Conservation (phyloP, 2,888 invertebrate species). For the Brachypalpus laphriformis region DNA sequence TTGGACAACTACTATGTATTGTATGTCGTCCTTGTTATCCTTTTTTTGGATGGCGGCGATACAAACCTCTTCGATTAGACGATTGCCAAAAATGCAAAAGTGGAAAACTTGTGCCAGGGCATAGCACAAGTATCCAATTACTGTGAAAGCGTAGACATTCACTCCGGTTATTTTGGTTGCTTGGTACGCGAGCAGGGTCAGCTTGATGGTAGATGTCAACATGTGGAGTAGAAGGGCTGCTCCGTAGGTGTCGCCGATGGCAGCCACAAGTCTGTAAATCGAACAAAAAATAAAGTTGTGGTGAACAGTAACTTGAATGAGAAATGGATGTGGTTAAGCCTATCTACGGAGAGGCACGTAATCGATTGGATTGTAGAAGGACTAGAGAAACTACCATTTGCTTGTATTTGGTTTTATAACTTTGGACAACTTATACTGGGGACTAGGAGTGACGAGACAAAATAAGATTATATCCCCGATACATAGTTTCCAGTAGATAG, state of each 20-base stretch:
- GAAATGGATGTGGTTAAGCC: no score
- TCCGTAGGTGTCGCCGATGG: conserved; percentile 92
- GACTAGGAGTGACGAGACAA: conserved; percentile 2
- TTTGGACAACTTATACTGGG: no score
- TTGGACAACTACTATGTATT: no score
- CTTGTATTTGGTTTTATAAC: no score
- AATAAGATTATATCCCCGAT: no score
- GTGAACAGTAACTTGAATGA: no score
- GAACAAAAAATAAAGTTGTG: neutral
- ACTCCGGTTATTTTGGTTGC: conserved; percentile 92
- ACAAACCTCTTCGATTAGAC: conserved; percentile 92
- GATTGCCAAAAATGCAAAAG: conserved; percentile 93
- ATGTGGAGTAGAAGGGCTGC: conserved; percentile 92
- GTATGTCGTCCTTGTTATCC: neutral
- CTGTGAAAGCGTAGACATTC: conserved; percentile 90
- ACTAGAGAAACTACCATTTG: no score
- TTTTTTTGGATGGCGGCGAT: neutral
- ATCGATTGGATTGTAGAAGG: no score
- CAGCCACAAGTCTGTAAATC: conserved; percentile 89
- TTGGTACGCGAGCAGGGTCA: conserved; percentile 92
- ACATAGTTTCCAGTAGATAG: no score
- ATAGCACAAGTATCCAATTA: conserved; percentile 91
- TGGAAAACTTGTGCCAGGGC: conserved; percentile 93
- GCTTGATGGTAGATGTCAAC: conserved; percentile 92
- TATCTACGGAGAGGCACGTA: no score